Percentiles rank a stretch among this genome's conserved stretches.
Conservation (phyloP, 1,140 invertebrate genomes). For the Drosophila arawakana region DNA sequence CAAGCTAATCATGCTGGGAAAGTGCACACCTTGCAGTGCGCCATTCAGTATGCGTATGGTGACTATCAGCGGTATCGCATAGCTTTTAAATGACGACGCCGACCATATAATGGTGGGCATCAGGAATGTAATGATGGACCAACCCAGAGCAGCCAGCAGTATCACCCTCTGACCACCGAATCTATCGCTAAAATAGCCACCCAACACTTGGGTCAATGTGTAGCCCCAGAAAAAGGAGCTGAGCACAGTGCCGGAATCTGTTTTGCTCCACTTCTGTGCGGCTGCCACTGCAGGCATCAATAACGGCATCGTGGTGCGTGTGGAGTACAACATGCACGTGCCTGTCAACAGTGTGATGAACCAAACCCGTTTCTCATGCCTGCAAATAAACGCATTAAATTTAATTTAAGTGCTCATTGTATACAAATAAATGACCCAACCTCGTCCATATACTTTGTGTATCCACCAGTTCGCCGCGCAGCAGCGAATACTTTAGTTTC, state of each 20-base stretch:
- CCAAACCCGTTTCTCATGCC: slow-evolving; percentile 87
- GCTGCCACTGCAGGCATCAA: slow-evolving; percentile 88
- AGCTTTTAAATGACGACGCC: slow-evolving; percentile 85
- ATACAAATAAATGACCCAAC: slow-evolving; percentile 32
- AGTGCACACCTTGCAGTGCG: slow-evolving; percentile 89
- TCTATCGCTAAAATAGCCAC: slow-evolving; percentile 89
- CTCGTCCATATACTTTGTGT: slow-evolving; percentile 82
- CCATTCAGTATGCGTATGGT: slow-evolving; percentile 88
- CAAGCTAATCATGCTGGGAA: slow-evolving; percentile 90
- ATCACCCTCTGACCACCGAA: slow-evolving; percentile 90
- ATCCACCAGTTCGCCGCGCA: slow-evolving; percentile 79
- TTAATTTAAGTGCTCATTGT: neutral
- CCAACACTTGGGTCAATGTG: slow-evolving; percentile 89
- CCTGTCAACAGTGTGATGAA: slow-evolving; percentile 88
- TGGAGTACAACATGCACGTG: slow-evolving; percentile 89
- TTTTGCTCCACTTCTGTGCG: slow-evolving; percentile 90
- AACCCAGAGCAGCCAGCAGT: slow-evolving; percentile 87
- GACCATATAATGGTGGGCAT: slow-evolving; percentile 88
- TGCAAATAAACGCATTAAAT: slow-evolving; percentile 50
- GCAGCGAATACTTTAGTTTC: slow-evolving; percentile 82
- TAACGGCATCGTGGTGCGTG: slow-evolving; percentile 89
- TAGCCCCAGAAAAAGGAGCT: slow-evolving; percentile 93
- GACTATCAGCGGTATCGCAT: slow-evolving; percentile 87
- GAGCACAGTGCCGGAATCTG: slow-evolving; percentile 89
- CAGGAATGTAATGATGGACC: slow-evolving; percentile 88